Base-by-base conservation (phyloP, 2,888 invertebrate genomes). In the Ophion slaviceki region DNA sequence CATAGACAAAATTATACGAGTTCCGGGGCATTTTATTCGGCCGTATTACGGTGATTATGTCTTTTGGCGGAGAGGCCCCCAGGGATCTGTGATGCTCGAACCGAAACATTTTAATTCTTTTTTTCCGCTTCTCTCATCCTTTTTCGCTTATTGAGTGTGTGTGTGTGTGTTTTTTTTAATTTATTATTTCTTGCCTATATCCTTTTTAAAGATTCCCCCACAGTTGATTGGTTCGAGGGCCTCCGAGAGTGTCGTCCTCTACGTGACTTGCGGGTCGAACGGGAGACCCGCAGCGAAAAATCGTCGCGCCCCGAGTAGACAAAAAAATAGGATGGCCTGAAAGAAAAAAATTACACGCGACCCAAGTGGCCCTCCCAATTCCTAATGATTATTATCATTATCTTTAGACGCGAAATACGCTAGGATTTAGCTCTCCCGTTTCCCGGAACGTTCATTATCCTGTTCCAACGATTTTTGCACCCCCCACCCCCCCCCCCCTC, bases 321-420 rank as follows among this genome's bases (percentile, higher is more conserved):
- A 89, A 87, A 91, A 90, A 47, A 47, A 14, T 11, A 14, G 47
- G 47, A 47, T 90, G 89, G 89, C 91, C 89, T 91, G 90, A 91
- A 88, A 91, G 89, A 57, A 89, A 78, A 74, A 74, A 71, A 92
- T 92, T 92, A 91, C 90, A 92, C 92, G 90, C 91, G 92, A 86
- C 80, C 92, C 92, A 92, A 93, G 91, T 91, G 92, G 91, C 80
- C 89, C 11, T 47, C 47, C 86, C 89, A 88, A 91, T 91, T 91
- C 89, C 47, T 91, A 91, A 93, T 92, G 92, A 93, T 93, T 92
- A 92, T 93, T 91, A 92, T 92, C 91, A 91, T 91, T 90, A 87
- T 87, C 86, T 71, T 80, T 80, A 83, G 86, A 86, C 86, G 80
- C 80, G 80, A 80, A 83, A 83, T 78, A 47, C 47, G 81, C 84